phyloP scores from a whole-genome alignment of 2,113 vertebrate genomes.

The Cyanoramphus novaezelandiae region DNA sequence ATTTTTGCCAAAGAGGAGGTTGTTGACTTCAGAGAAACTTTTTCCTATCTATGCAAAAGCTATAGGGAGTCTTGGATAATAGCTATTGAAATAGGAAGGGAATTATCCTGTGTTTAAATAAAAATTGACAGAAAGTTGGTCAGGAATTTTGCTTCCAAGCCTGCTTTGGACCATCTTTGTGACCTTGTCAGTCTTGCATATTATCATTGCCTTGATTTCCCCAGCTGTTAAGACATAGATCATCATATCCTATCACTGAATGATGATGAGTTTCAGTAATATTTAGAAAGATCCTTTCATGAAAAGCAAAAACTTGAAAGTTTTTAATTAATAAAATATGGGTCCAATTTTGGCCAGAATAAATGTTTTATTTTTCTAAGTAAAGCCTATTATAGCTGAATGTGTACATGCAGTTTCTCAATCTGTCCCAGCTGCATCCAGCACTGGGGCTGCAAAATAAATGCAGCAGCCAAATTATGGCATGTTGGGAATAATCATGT shows the following conservation, averaged over 20 bases:
- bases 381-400: not conserved
- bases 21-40: not conserved
- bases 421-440: not conserved
- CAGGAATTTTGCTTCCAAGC: not conserved
- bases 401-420: not conserved
- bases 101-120: not conserved
- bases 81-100: not conserved
- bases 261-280: not conserved
- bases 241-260: not conserved
- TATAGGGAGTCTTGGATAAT: not conserved
- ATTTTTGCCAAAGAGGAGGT: not conserved
- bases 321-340: not conserved
- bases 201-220: not conserved
- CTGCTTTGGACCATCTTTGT: not conserved
- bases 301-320: not conserved
- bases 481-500: not conserved
- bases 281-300: not conserved
- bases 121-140: not conserved
- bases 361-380: not conserved
- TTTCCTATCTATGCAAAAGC: not conserved
- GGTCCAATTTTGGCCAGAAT: not conserved
- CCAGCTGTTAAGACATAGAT: not conserved
- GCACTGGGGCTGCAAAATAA: not conserved
- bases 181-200: not conserved
- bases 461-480: not conserved